Base-by-base conservation (phyloP, 2,113 vertebrate genomes). In the Perca flavescens region DNA sequence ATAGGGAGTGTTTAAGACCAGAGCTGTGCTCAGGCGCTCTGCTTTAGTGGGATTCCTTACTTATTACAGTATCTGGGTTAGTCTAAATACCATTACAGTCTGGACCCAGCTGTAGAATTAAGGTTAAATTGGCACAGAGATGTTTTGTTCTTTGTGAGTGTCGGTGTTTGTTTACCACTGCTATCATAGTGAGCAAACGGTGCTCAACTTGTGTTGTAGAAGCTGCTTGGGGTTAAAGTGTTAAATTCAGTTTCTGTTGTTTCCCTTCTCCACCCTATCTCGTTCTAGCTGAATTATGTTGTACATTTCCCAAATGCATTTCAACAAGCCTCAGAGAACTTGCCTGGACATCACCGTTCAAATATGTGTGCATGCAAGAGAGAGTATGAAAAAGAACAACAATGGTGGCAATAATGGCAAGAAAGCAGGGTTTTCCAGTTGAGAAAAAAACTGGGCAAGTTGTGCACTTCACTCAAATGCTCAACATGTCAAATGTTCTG, bases 11-110 rank as follows among this genome's bases (percentile, higher is more conserved):
- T 75, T 74, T 58, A n/a, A 74, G 65, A 63, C 28, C 57, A 57
- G 54, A 50, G 76, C 34, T 66, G 74, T 2, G 67, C 58, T 84
- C 86, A 63, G 71, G 19, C 43, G 0, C 46, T 82, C 54, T 43
- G 61, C 63, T 84, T 83, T 50, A 22, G 43, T 54, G 5, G 80
- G 76, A 91, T 90, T 92, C 88, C 87, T 88, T 8, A 64, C 86
- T 82, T 61, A 82, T 88, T 91, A 89, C 80, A 83, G 43, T 73
- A 90, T 87, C 69, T 91, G 84, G 87, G 87, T 90, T 86, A 83
- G 60, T 61, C 73, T 57, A 56, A 79, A 61, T 21, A 66, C 62
- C 10, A 34, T n/a, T 71, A 77, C 57, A 77, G 47, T 75, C 72
- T 66, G 62, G 72, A 74, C 53, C 19, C 11, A 64, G 60, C 75